Evolutionary conservation across 2,113 vertebrate species (phyloP).

Genomic region (Mus pahari): DNA sequence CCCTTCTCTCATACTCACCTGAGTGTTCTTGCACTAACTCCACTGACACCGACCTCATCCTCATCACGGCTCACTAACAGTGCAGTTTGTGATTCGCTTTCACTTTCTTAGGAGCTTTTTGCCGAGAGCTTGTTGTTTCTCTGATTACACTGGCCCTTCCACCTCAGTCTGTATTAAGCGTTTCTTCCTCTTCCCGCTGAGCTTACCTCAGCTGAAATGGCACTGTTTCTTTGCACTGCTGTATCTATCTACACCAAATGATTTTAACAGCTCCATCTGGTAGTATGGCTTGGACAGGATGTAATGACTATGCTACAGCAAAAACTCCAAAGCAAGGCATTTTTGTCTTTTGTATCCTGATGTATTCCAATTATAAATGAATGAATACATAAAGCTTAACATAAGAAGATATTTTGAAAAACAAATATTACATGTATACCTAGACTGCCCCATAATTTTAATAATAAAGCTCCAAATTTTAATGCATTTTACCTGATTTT

Average conservation of each 20-base stretch:
- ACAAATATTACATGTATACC: background rate
- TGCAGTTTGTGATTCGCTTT: background rate
- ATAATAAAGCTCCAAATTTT: background rate
- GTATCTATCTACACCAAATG: background rate
- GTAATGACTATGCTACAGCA: background rate
- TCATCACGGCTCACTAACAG: background rate
- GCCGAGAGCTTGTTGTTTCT: background rate
- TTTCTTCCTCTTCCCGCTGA: background rate
- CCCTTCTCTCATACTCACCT: background rate
- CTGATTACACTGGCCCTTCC: background rate
- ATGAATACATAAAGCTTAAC: background rate
- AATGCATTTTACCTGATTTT: slow-evolving; percentile 91
- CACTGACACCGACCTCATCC: background rate
- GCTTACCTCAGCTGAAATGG: background rate
- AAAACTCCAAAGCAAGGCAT: background rate
- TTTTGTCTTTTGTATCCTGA: background rate
- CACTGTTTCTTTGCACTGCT: background rate
- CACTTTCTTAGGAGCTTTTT: background rate
- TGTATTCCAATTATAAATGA: background rate
- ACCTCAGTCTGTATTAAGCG: background rate
- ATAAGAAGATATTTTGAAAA: slow-evolving; percentile 33
- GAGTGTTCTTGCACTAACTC: background rate
- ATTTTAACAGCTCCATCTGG: background rate
- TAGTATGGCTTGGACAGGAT: background rate
- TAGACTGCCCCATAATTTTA: slow-evolving; percentile 9